These are phyloP conservation scores for Athalia circularis DNA, from an alignment of 2,888 invertebrate species.

Conservation along the genomic window DNA sequence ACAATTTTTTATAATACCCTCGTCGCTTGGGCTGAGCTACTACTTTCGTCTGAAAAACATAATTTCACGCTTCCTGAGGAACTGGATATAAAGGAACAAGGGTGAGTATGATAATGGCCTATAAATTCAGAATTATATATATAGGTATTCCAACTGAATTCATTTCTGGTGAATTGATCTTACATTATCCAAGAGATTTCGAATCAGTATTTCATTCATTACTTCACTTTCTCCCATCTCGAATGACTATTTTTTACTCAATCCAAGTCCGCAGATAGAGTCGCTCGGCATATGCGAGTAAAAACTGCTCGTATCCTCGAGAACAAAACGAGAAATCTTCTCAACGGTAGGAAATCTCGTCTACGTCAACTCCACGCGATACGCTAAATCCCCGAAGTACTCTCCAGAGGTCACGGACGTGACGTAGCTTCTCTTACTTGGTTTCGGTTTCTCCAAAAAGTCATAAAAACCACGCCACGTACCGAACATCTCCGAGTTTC, in stretches of 20 bases:
- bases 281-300: no score
- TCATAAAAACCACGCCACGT: neutral
- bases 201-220: no score
- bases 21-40: neutral
- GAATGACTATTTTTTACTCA: no score
- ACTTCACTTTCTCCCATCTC: no score
- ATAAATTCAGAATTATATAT: no score
- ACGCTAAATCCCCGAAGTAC: constrained; percentile 10
- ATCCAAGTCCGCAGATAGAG: no score
- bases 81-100: neutral
- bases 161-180: no score
- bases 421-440: neutral
- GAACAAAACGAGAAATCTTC: neutral
- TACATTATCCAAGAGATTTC: no score
- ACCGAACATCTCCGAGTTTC: neutral
- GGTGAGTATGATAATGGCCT: neutral
- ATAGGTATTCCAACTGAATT: no score
- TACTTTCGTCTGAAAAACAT: neutral
- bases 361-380: neutral
- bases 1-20: constrained; percentile 58
- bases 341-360: neutral
- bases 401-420: constrained; percentile 8
- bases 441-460: neutral
- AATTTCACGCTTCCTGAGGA: constrained; percentile 13
- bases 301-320: no score